phyloP scores from a whole-genome alignment of 2,113 vertebrate species.

The Sorex araneus region DNA sequence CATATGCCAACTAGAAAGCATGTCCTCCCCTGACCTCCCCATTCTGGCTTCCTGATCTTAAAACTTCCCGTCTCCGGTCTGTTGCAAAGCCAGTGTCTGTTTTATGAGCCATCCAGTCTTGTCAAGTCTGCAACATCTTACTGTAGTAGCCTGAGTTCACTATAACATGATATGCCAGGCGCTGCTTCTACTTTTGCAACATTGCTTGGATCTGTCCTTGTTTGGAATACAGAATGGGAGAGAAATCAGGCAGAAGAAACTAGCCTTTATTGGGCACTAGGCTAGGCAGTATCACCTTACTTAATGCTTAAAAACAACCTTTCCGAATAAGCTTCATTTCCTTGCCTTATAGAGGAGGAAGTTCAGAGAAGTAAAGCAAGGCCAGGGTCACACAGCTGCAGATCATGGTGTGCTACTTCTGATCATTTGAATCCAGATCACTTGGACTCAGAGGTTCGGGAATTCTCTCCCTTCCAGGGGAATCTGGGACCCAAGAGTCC shows the following conservation, averaged over 20 bases:
- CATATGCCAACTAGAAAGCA: background rate
- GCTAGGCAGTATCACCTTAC: background rate
- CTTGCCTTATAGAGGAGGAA: background rate
- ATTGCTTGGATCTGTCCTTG: background rate
- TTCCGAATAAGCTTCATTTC: background rate
- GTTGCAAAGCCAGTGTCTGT: background rate
- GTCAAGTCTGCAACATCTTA: background rate
- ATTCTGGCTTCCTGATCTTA: background rate
- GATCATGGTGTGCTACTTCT: too few species aligned
- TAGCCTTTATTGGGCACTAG: background rate
- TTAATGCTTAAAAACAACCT: background rate
- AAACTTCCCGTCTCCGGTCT: background rate
- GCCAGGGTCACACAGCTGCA: background rate
- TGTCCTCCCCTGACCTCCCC: background rate
- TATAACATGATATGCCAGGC: background rate
- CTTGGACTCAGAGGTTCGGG: background rate
- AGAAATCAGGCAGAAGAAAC: conserved; percentile 1
- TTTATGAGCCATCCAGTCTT: background rate
- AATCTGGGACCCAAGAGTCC: background rate
- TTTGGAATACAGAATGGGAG: background rate
- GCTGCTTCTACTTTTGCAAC: background rate
- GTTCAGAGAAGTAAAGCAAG: background rate
- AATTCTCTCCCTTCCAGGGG: background rate
- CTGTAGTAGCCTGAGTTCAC: background rate
- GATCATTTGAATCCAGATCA: background rate